Base-by-base conservation (phyloP, 1,140 invertebrate species). In the Trachelipus rathkii region DNA sequence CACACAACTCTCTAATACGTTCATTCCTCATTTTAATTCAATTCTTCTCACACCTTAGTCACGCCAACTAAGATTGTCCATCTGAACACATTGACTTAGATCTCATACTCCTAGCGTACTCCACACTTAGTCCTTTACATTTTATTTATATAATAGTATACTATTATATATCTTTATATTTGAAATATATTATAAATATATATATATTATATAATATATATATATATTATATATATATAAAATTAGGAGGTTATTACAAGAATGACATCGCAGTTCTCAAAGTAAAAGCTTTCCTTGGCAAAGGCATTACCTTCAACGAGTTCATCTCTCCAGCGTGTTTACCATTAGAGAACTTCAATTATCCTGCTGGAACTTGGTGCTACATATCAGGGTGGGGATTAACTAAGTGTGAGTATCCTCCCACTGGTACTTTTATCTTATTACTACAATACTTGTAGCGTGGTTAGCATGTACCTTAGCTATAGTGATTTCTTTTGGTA, bases 311-410 rank as follows among this genome's bases (percentile, higher is more conserved):
- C 45, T 74, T 78, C 45, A 74, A 74, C 24, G 50, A 77, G 3
- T 77, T 77, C 19, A 78, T 82, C 45, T 21, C 77, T 1, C 77
- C 81, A 0, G 78, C 75, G 9, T 82, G 81, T 24, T 70, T 82
- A 13, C 81, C 81, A 0, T 60, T 74, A 0, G 15, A 45, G 15
- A 23, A 73, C 24, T 73, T 69, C 0, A 43, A 71, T 10, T 79
- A 79, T 53, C 53, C 75, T 5, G 70, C 75, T 19, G 78, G 90
- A 73, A 86, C 88, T 45, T 83, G 88, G 2, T 93, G 92, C 81
- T 91, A 90, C 0, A 91, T 92, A 73, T 89, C 92, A 72, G 92
- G 92, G 33, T 93, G 91, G 90, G 93, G 93, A 4, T 94, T 94
- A 84, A 85, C 89, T 44, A 87, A 88, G 71, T 90, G 73, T 75